Conservation (phyloP, 2,797 vertebrate genomes). For the Acrossocheilus fasciatus region DNA sequence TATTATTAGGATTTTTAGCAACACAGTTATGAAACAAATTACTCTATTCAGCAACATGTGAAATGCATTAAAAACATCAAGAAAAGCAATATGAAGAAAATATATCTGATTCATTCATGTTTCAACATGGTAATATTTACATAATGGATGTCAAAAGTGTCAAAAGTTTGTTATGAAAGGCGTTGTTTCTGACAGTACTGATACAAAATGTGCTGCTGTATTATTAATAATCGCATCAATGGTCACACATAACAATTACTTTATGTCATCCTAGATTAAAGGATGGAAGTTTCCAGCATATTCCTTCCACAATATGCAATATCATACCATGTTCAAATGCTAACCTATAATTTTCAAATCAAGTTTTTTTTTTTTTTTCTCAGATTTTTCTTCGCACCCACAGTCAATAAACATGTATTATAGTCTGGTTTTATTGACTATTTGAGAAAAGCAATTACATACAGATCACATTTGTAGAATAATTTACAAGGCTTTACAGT, state of each 20-base stretch:
- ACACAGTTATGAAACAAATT: background rate
- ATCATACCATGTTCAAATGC: background rate
- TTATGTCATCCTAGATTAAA: slow-evolving; percentile 17
- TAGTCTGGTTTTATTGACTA: background rate
- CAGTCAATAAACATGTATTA: slow-evolving; percentile 7
- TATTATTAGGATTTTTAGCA: background rate
- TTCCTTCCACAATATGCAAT: background rate
- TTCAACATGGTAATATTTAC: background rate
- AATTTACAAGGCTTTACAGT: slow-evolving; percentile 12
- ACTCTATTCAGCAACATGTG: background rate
- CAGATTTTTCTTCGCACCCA: background rate
- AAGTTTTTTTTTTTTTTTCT: background rate
- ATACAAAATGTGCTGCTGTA: background rate
- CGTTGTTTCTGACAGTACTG: slow-evolving; percentile 3
- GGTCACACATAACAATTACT: background rate
- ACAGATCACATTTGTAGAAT: background rate
- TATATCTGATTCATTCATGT: background rate
- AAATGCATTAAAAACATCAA: background rate
- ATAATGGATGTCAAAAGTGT: background rate
- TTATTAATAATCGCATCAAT: background rate
- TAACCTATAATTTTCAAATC: slow-evolving; percentile 5
- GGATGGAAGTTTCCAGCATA: background rate
- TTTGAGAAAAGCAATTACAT: background rate
- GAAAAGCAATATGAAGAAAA: background rate
- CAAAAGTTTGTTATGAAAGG: background rate